These are phyloP conservation scores for Acanthosepion pharaonis DNA, from an alignment of 2,888 invertebrate species.

Conservation along the genomic window DNA sequence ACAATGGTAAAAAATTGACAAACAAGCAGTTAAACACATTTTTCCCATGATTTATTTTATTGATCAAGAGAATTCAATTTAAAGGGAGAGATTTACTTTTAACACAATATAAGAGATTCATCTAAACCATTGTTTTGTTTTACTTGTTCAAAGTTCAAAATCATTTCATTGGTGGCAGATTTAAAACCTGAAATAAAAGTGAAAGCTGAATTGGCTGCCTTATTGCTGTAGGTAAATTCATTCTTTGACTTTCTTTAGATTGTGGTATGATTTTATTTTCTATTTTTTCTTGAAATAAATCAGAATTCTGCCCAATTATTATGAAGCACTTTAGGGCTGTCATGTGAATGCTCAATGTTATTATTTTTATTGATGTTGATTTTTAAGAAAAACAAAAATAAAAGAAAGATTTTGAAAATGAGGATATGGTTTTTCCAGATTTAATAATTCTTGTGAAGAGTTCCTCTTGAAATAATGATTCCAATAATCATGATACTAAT, in stretches of 20 bases:
- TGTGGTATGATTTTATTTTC: neutral
- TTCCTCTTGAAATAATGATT: slow-evolving; percentile 33
- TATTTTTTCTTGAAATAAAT: neutral
- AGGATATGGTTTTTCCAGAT: slow-evolving; percentile 5
- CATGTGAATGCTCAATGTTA: neutral
- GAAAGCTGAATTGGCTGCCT: slow-evolving; percentile 11
- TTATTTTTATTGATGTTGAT: neutral
- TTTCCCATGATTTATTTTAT: neutral
- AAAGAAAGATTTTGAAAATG: neutral
- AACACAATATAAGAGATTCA: neutral
- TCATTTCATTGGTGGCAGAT: neutral
- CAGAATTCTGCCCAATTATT: neutral
- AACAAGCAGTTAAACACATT: too few species aligned
- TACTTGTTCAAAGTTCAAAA: neutral
- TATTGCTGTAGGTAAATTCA: slow-evolving; percentile 33
- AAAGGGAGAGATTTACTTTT: neutral
- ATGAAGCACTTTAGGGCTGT: slow-evolving; percentile 22
- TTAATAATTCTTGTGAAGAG: neutral
- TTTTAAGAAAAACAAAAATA: neutral
- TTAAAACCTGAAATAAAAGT: neutral
- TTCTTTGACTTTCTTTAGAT: neutral
- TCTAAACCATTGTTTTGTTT: neutral
- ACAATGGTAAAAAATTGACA: too few species aligned
- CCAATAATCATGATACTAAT: neutral
- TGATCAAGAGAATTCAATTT: neutral